Percentiles rank a stretch among this genome's conserved stretches.
Conservation (phyloP, 2,797 vertebrate species). For the Helarctos malayanus region DNA sequence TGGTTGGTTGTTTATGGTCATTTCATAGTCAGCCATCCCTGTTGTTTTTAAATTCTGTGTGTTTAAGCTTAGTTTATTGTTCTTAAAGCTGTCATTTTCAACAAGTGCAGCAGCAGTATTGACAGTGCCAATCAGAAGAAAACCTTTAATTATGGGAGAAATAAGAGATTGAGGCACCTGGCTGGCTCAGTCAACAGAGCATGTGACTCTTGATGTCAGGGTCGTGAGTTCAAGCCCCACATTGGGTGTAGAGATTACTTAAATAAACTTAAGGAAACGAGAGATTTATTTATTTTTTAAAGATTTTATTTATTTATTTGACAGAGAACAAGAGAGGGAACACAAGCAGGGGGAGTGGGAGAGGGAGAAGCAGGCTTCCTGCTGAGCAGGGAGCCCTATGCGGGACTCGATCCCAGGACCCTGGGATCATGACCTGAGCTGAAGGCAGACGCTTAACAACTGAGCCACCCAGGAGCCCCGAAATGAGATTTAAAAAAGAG, state of each 20-base stretch:
- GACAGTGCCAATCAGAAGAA: background rate
- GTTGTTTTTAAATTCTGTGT: background rate
- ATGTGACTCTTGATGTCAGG: background rate
- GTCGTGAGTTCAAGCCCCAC: background rate
- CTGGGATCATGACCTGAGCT: too few relatives aligned
- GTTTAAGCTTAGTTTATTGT: background rate
- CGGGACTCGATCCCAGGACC: too few relatives aligned
- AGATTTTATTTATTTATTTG: too few relatives aligned
- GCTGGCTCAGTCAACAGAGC: background rate
- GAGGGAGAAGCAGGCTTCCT: too few relatives aligned
- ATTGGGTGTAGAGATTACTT: background rate
- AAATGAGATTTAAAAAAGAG: background rate
- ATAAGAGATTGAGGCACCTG: background rate
- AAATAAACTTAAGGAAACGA: background rate
- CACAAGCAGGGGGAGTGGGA: too few relatives aligned
- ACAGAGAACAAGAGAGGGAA: too few relatives aligned
- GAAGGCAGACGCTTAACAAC: too few relatives aligned
- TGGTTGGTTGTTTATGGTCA: background rate
- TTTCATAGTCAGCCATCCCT: background rate
- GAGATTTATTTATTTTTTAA: background rate
- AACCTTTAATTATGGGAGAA: slow-evolving; percentile 39
- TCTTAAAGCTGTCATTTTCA: background rate
- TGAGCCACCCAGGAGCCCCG: too few relatives aligned
- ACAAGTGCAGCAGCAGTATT: background rate
- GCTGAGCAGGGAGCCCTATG: too few relatives aligned